These are phyloP conservation scores for Brachionus angularis DNA, from an alignment of 1,140 invertebrate species.

Conservation along the genomic window DNA sequence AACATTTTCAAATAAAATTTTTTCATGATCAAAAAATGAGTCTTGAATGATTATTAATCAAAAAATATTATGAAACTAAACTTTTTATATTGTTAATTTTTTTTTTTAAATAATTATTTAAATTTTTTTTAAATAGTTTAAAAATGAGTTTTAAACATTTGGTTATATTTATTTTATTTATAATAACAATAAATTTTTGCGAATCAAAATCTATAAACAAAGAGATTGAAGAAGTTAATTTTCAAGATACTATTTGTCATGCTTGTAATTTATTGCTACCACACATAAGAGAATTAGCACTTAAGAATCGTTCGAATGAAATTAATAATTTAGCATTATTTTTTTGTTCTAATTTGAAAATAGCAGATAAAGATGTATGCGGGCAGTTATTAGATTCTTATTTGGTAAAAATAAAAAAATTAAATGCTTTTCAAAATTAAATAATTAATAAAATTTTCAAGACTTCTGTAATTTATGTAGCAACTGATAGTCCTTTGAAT, in stretches of 20 bases:
- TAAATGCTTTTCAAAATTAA: neutral
- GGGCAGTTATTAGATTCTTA: constrained; percentile 22
- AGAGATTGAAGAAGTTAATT: neutral
- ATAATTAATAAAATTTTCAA: neutral
- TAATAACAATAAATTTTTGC: too few relatives aligned
- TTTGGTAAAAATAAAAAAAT: neutral
- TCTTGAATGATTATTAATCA: too few relatives aligned
- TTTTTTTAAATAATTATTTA: too few relatives aligned
- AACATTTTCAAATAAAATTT: too few relatives aligned
- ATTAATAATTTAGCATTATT: constrained; percentile 10
- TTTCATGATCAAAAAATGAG: too few relatives aligned
- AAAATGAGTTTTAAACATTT: too few relatives aligned
- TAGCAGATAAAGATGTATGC: constrained; percentile 36
- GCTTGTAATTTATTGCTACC: constrained; percentile 6
- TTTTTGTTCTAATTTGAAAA: constrained; percentile 24
- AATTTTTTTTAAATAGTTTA: too few relatives aligned
- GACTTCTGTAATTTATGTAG: constrained; percentile 1
- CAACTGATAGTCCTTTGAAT: neutral
- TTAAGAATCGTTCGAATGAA: constrained; percentile 12
- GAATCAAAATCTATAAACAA: too few relatives aligned
- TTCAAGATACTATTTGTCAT: constrained; percentile 2
- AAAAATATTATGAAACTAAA: too few relatives aligned
- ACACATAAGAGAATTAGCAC: neutral
- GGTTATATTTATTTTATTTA: too few relatives aligned
- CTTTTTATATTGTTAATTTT: too few relatives aligned